Percentiles rank a stretch among this genome's conserved stretches.
These are phyloP conservation scores for Seladonia tumulorum DNA, from an alignment of 2,888 invertebrate species.

Conservation along the genomic window DNA sequence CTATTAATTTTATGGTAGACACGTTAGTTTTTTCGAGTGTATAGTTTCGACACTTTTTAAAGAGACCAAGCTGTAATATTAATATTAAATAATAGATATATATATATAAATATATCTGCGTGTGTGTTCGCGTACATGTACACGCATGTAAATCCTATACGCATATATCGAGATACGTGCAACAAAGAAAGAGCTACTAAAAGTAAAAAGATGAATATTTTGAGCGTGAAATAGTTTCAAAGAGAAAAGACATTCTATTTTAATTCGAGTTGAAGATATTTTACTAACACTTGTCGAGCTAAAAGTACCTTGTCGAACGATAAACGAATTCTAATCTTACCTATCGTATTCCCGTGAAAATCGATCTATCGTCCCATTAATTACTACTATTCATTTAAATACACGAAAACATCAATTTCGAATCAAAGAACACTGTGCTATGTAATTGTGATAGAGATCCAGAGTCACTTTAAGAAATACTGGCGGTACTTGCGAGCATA, in stretches of 20 bases:
- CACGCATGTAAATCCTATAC: not conserved
- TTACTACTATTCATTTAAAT: constrained; percentile 35
- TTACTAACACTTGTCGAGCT: constrained; percentile 68
- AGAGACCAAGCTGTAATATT: constrained; percentile 55
- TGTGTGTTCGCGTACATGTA: not conserved
- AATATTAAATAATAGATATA: not conserved
- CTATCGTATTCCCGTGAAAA: constrained; percentile 33
- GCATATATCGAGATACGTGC: constrained; percentile 34
- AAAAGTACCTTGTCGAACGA: constrained; percentile 48
- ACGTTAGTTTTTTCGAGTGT: constrained; percentile 25
- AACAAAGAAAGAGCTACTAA: constrained; percentile 29
- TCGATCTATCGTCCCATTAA: constrained; percentile 22
- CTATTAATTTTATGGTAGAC: constrained; percentile 39
- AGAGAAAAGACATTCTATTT: constrained; percentile 71
- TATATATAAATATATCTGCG: not conserved
- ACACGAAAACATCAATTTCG: constrained; percentile 43
- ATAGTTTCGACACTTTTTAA: constrained; percentile 34
- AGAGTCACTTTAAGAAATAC: constrained; percentile 62
- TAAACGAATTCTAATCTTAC: constrained; percentile 50
- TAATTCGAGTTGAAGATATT: constrained; percentile 74
- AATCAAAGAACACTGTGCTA: constrained; percentile 65
- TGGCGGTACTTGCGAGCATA: constrained; percentile 59
- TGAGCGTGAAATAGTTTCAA: constrained; percentile 46
- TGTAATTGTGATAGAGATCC: constrained; percentile 79
- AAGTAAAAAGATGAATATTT: constrained; percentile 52